A percentile compares a stretch with the other conserved stretches of the same genome.
Conservation (phyloP, 2,797 vertebrate genomes). For the Lacerta bilineata region DNA sequence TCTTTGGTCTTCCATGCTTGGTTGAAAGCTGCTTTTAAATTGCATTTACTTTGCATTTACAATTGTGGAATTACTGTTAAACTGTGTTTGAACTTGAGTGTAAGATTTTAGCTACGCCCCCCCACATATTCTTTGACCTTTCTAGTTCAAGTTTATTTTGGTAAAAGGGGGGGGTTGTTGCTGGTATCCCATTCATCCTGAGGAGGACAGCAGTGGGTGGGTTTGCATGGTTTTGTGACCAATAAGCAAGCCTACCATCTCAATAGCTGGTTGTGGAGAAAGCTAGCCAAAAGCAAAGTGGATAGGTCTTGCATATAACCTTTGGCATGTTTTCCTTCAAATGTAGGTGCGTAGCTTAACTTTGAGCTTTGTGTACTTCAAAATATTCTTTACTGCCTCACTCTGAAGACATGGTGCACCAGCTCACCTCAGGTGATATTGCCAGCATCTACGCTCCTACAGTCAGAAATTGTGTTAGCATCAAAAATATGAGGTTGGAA, state of each 20-base stretch:
- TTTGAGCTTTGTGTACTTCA: conserved; percentile 43
- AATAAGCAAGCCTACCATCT: conserved; percentile 46
- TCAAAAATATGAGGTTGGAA: neutral
- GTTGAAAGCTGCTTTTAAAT: conserved; percentile 80
- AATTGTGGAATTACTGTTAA: conserved; percentile 81
- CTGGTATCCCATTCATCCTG: conserved; percentile 65
- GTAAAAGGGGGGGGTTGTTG: conserved; percentile 64
- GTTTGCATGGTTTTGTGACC: conserved; percentile 47
- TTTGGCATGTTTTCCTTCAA: conserved; percentile 44
- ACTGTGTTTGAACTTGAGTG: conserved; percentile 82
- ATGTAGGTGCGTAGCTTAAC: conserved; percentile 45
- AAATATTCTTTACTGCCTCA: conserved; percentile 37
- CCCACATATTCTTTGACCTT: conserved; percentile 67
- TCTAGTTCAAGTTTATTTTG: conserved; percentile 75
- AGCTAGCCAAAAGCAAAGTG: conserved; percentile 54
- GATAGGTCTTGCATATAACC: conserved; percentile 25
- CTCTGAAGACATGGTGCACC: neutral
- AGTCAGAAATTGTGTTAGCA: neutral
- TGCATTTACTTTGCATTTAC: conserved; percentile 83
- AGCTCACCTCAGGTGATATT: too few relatives aligned
- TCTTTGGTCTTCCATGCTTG: conserved; percentile 81
- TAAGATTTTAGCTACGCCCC: conserved; percentile 73
- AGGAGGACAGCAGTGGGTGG: conserved; percentile 68
- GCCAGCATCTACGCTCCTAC: neutral
- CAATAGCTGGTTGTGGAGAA: conserved; percentile 46